Base-by-base conservation (phyloP, 2,797 vertebrate species). In the Chaunax sp. region DNA sequence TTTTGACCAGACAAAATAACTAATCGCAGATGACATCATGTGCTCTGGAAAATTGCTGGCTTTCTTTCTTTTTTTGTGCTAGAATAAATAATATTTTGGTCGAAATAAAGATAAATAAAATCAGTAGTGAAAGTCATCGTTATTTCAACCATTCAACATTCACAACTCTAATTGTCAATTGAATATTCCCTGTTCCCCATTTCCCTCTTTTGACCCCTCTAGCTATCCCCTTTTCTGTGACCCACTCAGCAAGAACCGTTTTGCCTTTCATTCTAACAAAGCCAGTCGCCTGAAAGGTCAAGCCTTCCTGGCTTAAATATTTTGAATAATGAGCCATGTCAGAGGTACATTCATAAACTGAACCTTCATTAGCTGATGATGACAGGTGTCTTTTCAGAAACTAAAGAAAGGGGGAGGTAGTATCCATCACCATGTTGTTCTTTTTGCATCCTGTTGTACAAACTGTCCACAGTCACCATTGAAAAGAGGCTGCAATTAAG, bases 251-350 rank as follows among this genome's bases (percentile, higher is more conserved):
- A 22, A 61, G 49, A 78, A 43, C 50, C 49, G 76, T 60, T 75
- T 69, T 44, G 28, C 26, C 47, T 64, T 25, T 72, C 14, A 43
- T 52, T 68, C 64, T 47, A 61, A 83, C 69, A 84, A 82, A 84
- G 76, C 60, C 26, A 40, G 46, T 55, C 70, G 62, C 53, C 55
- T 50, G 22, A 79, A 71, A 82, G 75, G 69, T 87, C 49, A 59
- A 53, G 33, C 43, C 59, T 59, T 62, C 28, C 57, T 70, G 40
- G 37, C 50, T 37, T 49, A 49, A 58, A 75, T 44, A 65, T 55
- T 56, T 41, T 79, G 50, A 68, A 67, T 70, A 86, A 87, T 71
- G 65, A 75, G 61, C 49, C 41, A 2, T 64, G 65, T 67, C 78
- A 81, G 68, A 53, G 23, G 50, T 38, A 38, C 62, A 56, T 62